Evolutionary conservation across 2,888 invertebrate genomes (phyloP), one percentile per base, ranked within the genome.

Genomic region (Eilema caniola): DNA sequence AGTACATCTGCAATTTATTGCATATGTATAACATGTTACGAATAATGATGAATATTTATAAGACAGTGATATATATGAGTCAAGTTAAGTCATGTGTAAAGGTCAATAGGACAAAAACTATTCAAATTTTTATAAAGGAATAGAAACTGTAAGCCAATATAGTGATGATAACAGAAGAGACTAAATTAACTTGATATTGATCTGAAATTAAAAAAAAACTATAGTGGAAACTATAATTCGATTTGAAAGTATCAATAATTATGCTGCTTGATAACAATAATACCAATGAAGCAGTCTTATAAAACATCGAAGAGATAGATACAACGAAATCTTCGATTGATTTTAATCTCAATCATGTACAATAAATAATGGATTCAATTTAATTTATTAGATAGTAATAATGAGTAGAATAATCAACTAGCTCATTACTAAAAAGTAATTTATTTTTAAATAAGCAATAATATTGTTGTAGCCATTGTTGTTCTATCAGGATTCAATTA

Each of bases 401-500:
- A 25, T 60, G 16, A 37, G 2, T 24, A 24, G 5, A 24, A 47
- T 24, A 62, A 62, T 20, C 24, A 41, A 62, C 24, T 20, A 20
- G 16, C 16, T 37, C 10, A 16, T 1, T 41, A 16, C n/a, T 7
- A 3, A 24, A 41, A 62, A 37, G 16, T 24, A 37, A 62, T 62
- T 41, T 62, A n/a, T n/a, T 47, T 47, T 47, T n/a, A 53, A n/a
- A 10, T 53, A n/a, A 41, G n/a, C 16, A 37, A 41, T 24, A 64
- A n/a, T 47, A 61, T 59, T 73, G 69, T 66, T 65, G 66, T 74
- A 66, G n/a, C 47, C 10, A 53, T 76, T 81, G 67, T 80, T 78
- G 76, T 77, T 73, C 70, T 71, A 80, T 78, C 74, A 70, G 77
- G 76, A 83, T 81, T 71, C 76, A 86, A 84, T 85, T 84, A 87